Conservation (phyloP, 2,888 invertebrate genomes). For the Trachelus iudaicus region DNA sequence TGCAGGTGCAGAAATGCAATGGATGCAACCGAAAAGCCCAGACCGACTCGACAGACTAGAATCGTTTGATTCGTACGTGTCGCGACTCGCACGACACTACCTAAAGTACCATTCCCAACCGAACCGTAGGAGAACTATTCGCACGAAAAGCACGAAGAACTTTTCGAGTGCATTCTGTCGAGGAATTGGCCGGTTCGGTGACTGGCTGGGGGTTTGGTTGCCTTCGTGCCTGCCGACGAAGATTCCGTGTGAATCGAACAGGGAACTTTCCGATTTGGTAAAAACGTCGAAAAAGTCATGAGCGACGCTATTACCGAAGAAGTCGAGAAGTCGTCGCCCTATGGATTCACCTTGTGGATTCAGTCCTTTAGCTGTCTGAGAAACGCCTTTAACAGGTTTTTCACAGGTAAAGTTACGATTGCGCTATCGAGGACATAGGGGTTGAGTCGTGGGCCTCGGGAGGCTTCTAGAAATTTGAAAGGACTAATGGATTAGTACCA, state of each 20-base stretch:
- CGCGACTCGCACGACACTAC: background rate
- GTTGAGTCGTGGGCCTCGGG: constrained; percentile 31
- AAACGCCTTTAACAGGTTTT: background rate
- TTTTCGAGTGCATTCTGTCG: background rate
- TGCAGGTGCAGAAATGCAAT: background rate
- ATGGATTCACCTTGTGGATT: background rate
- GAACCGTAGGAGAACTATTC: background rate
- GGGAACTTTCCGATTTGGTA: background rate
- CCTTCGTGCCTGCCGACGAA: background rate
- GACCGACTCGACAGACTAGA: background rate
- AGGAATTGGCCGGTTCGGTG: background rate
- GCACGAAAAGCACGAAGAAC: background rate
- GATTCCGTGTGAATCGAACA: background rate
- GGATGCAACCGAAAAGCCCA: background rate
- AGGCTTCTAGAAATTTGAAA: constrained; percentile 37
- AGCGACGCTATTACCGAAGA: background rate
- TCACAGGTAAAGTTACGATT: constrained; percentile 22
- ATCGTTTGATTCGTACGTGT: background rate
- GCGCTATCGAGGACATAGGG: constrained; percentile 39
- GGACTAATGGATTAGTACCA: constrained; percentile 32
- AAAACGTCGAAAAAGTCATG: constrained; percentile 6
- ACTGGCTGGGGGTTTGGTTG: background rate
- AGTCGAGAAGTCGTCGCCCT: background rate
- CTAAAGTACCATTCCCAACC: background rate
- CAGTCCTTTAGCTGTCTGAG: background rate